phyloP scores from a whole-genome alignment of 2,113 vertebrate genomes.

The Pollimyrus isidori region DNA sequence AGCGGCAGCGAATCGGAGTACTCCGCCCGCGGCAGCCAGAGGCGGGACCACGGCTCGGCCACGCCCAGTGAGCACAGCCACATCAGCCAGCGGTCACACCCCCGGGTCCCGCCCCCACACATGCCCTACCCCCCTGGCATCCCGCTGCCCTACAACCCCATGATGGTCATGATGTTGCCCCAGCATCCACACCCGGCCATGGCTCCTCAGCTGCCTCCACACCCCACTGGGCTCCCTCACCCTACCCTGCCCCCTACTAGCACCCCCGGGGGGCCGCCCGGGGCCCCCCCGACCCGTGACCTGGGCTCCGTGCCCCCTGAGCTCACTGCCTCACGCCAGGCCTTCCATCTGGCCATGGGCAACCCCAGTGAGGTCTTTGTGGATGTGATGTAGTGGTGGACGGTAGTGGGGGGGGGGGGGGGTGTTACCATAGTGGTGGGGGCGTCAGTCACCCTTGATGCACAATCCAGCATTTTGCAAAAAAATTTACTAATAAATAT shows the following conservation, averaged over 20 bases:
- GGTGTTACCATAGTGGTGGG: constrained; percentile 83
- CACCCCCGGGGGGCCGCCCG: constrained; percentile 73
- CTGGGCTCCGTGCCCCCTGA: constrained; percentile 81
- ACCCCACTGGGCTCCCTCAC: constrained; percentile 26
- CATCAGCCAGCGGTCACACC: constrained; percentile 59
- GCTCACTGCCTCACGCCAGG: constrained; percentile 83
- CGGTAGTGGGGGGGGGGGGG: constrained; percentile 73
- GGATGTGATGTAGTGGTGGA: constrained; percentile 77
- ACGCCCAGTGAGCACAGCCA: constrained; percentile 73
- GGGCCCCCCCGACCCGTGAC: constrained; percentile 80
- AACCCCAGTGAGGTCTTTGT: constrained; percentile 93
- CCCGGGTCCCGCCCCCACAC: constrained; percentile 63
- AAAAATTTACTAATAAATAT: too few species aligned
- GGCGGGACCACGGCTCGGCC: constrained; percentile 59
- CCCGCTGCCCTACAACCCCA: constrained; percentile 77
- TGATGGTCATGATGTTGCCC: constrained; percentile 88
- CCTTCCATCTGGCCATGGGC: constrained; percentile 90
- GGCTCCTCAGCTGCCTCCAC: constrained; percentile 41
- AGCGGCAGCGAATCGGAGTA: constrained; percentile 86
- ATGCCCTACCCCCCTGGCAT: constrained; percentile 74
- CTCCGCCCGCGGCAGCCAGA: constrained; percentile 74
- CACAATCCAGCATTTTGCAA: too few species aligned
- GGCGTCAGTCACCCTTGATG: too few species aligned
- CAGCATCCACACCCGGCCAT: constrained; percentile 51
- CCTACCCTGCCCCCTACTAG: constrained; percentile 44